A percentile compares a stretch with the other conserved stretches of the same genome.
Conservation (phyloP, 2,113 vertebrate species). For the Heterocephalus glaber region DNA sequence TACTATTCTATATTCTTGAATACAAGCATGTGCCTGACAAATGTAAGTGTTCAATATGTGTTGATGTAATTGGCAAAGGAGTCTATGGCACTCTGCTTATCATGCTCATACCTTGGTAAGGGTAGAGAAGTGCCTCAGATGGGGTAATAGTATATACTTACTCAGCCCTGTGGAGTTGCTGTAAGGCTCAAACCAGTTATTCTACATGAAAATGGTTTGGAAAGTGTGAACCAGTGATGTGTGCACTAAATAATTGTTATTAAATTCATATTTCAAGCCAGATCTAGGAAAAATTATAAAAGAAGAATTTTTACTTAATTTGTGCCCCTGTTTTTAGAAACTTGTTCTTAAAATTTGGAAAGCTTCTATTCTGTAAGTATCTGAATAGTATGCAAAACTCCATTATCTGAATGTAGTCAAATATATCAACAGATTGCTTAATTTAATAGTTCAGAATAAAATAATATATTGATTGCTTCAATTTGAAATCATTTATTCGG, state of each 20-base stretch:
- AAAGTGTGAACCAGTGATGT: background rate
- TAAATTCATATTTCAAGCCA: background rate
- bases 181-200: background rate
- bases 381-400: background rate
- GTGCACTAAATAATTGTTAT: background rate
- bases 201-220: background rate
- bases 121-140: background rate
- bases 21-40: background rate
- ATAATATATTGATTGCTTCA: background rate
- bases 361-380: background rate
- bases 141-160: background rate
- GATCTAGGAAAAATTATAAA: constrained; percentile 12
- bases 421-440: background rate
- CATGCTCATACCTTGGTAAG: background rate
- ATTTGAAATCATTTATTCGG: background rate
- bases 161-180: background rate
- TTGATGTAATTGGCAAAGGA: background rate
- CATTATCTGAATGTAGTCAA: background rate
- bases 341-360: background rate
- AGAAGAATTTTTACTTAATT: background rate
- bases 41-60: background rate
- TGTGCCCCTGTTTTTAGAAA: background rate
- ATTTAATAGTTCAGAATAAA: background rate
- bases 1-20: background rate
- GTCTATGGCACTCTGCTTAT: background rate